These are phyloP conservation scores for Dendrocincla fuliginosa DNA, from an alignment of 2,797 vertebrate species.

Conservation along the genomic window DNA sequence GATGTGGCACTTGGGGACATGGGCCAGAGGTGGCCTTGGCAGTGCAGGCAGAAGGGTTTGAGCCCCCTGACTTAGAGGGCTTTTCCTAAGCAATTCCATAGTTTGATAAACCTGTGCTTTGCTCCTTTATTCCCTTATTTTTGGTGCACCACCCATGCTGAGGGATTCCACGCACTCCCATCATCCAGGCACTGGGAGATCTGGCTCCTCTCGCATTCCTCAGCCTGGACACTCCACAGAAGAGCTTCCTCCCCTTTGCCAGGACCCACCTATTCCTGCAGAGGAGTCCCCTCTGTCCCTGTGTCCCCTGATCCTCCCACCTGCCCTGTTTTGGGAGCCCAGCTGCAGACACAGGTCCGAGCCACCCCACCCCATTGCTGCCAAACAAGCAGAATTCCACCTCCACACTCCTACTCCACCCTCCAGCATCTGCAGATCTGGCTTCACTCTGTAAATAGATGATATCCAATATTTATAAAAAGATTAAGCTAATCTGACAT, in stretches of 20 bases:
- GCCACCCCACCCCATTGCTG: neutral
- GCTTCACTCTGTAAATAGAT: constrained; percentile 40
- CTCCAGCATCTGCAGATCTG: neutral
- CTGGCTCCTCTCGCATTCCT: neutral
- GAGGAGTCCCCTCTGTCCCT: rapidly evolving
- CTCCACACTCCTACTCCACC: neutral
- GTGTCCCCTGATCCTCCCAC: rapidly evolving
- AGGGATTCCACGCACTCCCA: neutral
- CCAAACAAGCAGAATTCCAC: neutral
- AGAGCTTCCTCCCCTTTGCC: neutral
- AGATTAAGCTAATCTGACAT: constrained; percentile 67
- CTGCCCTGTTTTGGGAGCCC: neutral
- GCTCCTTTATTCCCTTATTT: neutral
- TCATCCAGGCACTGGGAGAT: neutral
- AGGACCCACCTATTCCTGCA: neutral
- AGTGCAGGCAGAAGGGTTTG: neutral
- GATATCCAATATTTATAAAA: constrained; percentile 69
- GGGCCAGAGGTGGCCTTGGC: neutral
- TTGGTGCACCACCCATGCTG: rapidly evolving
- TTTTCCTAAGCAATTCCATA: neutral
- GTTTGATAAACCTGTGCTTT: neutral
- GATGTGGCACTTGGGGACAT: neutral
- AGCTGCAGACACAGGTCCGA: neutral
- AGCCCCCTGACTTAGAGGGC: neutral
- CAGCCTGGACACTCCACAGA: neutral